phyloP scores from a whole-genome alignment of 37 sponge, comb jelly and placozoan genomes.

The Aphrocallistes beatrix region DNA sequence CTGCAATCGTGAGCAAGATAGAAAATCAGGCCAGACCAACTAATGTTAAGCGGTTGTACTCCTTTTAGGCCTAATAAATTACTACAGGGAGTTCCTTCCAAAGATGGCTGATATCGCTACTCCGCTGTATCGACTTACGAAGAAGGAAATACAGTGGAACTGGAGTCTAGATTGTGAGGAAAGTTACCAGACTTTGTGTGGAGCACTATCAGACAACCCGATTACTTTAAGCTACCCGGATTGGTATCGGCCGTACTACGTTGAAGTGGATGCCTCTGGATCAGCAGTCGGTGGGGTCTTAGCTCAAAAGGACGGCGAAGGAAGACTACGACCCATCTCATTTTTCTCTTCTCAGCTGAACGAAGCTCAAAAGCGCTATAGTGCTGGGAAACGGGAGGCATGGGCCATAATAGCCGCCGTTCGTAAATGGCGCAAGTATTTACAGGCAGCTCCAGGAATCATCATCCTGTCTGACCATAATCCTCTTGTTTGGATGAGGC shows the following conservation, averaged over 20 bases:
- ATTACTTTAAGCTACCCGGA: not conserved
- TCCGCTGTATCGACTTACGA: not conserved
- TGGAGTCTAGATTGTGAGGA: not conserved
- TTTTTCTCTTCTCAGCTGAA: not conserved
- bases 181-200: not conserved
- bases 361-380: not conserved
- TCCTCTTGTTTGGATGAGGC: constrained; percentile 27
- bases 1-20: not conserved
- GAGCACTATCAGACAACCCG: not conserved
- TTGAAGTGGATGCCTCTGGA: not conserved
- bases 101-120: not conserved
- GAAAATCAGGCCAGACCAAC: not conserved
- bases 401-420: not conserved
- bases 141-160: not conserved
- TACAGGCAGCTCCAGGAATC: not conserved
- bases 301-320: not conserved
- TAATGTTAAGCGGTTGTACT: not conserved
- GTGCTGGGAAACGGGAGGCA: not conserved
- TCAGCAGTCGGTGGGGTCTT: not conserved
- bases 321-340: not conserved
- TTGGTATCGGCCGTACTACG: not conserved
- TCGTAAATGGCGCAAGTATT: not conserved
- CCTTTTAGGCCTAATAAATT: not conserved
- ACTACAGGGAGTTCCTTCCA: not conserved
- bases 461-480: not conserved